A percentile compares a stretch with the other conserved stretches of the same genome.
Conservation (phyloP, 1,140 invertebrate genomes). For the Hyphantria cunea region DNA sequence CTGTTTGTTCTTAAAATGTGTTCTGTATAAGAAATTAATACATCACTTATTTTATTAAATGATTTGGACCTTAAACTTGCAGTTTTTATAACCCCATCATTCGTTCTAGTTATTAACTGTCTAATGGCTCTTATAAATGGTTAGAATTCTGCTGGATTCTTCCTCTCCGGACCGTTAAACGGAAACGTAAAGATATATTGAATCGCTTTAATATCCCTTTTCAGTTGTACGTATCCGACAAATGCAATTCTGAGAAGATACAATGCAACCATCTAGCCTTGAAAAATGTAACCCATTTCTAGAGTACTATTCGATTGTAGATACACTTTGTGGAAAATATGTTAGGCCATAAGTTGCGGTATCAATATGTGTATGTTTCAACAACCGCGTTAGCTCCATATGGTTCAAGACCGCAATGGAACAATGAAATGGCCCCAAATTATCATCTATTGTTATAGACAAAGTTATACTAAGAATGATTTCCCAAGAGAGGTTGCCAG, state of each 20-base stretch:
- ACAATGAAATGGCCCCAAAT: neutral
- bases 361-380: conserved; percentile 18
- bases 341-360: conserved; percentile 25
- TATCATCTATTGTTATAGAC: neutral
- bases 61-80: conserved; percentile 57
- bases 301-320: conserved; percentile 42
- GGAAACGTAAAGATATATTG: conserved; percentile 15
- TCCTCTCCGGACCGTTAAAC: conserved; percentile 8
- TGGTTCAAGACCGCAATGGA: neutral
- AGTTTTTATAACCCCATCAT: too few relatives aligned
- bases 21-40: conserved; percentile 77
- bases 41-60: conserved; percentile 81
- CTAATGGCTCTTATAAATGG: neutral
- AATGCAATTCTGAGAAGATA: conserved; percentile 48
- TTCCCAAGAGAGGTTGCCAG: too few relatives aligned
- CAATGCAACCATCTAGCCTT: conserved; percentile 39
- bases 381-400: conserved; percentile 15
- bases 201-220: conserved; percentile 23
- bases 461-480: too few relatives aligned
- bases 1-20: conserved; percentile 75
- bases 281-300: conserved; percentile 50
- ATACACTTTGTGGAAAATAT: conserved; percentile 34
- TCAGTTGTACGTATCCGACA: conserved; percentile 21
- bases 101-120: too few relatives aligned
- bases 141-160: conserved; percentile 1